Evolutionary conservation across 1,140 invertebrate species (phyloP), one percentile per base, ranked within the genome.

Genomic region (Teleogryllus occipitalis): DNA sequence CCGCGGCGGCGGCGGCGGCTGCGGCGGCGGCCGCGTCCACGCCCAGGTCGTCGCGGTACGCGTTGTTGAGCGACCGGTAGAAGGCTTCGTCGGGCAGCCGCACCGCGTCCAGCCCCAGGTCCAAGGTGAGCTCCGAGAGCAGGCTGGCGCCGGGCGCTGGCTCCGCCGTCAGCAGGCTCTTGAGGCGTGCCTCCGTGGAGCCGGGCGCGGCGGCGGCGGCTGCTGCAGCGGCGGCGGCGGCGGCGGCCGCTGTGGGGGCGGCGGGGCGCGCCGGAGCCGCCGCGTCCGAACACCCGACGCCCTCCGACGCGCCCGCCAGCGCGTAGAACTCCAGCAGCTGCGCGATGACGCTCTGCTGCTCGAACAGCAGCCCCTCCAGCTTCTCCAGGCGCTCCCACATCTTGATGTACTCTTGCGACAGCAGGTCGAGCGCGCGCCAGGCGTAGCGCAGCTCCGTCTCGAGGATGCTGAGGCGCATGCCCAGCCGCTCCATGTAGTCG

Each of bases 301-400:
- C 73, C 81, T 85, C 78, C 84, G 82, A 46, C 85, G 84, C 39
- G 81, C 82, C 87, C 82, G 84, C 83, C 82, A 87, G 83, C 0
- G 87, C 83, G 83, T 95, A 95, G 83, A 95, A 92, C 83, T 94
- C 93, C 84, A 97, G 91, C 82, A 97, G 87, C 84, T 96, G 95
- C 39, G 92, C 91, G 79, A 97, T 96, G n/a, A 97, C 94, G 81
- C 93, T 92, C 84, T 97, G 96, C 86, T 97, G 96, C 84, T 97
- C 95, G 83, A 92, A 93, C 1, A 97, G 88, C 74, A 97, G 89
- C 72, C 93, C 91, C 85, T 98, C 96, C n/a, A 97, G 87, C 85
- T 96, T 95, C 83, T 98, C 96, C 75, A 98, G 88, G 78, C 95
- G 89, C 84, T 96, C 93, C 96, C 96, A 97, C 92, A 98, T 97